Base-by-base conservation (phyloP, 2,797 vertebrate genomes). In the Sparus aurata region DNA sequence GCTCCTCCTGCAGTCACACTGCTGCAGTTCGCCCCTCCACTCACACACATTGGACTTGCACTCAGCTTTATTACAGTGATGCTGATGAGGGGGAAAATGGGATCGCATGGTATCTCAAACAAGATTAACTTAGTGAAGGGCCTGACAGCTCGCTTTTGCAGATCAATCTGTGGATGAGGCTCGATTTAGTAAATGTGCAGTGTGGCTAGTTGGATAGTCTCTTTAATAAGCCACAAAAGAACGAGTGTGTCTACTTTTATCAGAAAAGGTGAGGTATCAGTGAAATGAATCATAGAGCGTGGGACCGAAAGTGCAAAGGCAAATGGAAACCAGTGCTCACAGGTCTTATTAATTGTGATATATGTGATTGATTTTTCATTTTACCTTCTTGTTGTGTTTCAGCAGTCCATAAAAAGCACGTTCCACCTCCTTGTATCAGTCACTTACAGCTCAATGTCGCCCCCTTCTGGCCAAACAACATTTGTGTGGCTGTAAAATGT, bases 401-500 rank as follows among this genome's bases (percentile, higher is more conserved):
- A 60, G 6, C 16, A 18, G 3, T 43, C 22, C 18, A 54, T 8
- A 2, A 69, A 64, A 27, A 38, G 7, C 0, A 27, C 10, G 53
- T n/a, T 59, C 9, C 3, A n/a, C 15, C 25, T 57, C 4, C 46
- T 46, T 12, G 1, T 43, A 23, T 6, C 11, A 23, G 8, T 57
- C 49, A 57, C 47, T 3, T 38, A n/a, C 17, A 82, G 79, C 84
- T 89, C 80, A 85, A 85, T 82, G 82, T 70, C 80, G 64, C 89
- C 92, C 83, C 69, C 90, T 91, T 55, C 73, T 92, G 92, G 88
- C 49, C 20, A n/a, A 11, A 11, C 12, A 60, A 2, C 0, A 64
- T 69, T 69, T 61, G 13, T 67, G 53, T 61, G 67, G 43, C 54
- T 73, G 18, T 38, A 58, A 70, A 60, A 25, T 22, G 1, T 23